Evolutionary conservation across 1,140 invertebrate genomes (phyloP).

Genomic region (Drosophila albomicans): DNA sequence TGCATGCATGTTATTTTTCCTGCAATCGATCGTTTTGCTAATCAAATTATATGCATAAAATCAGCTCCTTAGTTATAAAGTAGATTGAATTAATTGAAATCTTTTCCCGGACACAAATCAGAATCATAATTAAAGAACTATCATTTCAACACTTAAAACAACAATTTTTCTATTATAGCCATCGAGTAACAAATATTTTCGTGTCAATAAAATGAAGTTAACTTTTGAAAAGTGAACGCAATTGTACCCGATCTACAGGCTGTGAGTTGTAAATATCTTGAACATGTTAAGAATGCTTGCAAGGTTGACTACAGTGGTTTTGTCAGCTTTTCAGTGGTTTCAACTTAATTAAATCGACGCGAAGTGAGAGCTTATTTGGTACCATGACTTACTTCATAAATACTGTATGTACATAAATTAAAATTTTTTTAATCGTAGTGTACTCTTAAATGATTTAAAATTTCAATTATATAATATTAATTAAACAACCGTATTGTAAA

Average conservation of each 20-base stretch:
- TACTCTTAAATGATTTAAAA: neutral
- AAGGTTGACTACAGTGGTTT: slow-evolving; percentile 70
- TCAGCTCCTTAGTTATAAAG: too few species aligned
- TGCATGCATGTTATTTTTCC: too few species aligned
- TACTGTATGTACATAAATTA: slow-evolving; percentile 8
- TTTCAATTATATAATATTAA: neutral
- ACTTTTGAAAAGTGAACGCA: slow-evolving; percentile 78
- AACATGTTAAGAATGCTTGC: slow-evolving; percentile 75
- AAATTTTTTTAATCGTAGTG: too few species aligned
- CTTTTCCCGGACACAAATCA: too few species aligned
- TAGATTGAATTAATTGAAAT: too few species aligned
- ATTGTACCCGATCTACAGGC: slow-evolving; percentile 44
- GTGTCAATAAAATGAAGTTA: slow-evolving; percentile 75
- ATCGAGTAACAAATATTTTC: slow-evolving; percentile 79
- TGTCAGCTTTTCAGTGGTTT: slow-evolving; percentile 51
- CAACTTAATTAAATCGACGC: slow-evolving; percentile 75
- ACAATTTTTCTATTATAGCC: slow-evolving; percentile 72
- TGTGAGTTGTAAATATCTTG: slow-evolving; percentile 76
- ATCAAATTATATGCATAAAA: too few species aligned
- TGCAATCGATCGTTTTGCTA: too few species aligned
- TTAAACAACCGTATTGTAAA: neutral
- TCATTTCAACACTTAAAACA: slow-evolving; percentile 16
- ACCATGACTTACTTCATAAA: slow-evolving; percentile 51
- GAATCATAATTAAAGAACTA: too few species aligned
- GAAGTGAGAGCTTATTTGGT: slow-evolving; percentile 41